Conservation (phyloP, 2,888 invertebrate genomes). For the Andrena fulva region DNA sequence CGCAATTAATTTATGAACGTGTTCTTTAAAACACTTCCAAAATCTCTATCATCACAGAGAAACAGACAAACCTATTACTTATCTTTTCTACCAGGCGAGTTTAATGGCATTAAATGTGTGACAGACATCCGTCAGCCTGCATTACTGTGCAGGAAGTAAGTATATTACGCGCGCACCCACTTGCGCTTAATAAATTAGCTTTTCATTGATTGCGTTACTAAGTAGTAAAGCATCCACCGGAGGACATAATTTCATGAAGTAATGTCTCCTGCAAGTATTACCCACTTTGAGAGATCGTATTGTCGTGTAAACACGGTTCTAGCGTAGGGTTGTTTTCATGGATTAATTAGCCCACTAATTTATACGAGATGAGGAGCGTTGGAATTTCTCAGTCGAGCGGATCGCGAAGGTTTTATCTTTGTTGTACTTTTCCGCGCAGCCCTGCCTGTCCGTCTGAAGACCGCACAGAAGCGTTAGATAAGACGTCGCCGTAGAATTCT, state of each 20-base stretch:
- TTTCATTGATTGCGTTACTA: background rate
- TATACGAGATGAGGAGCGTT: background rate
- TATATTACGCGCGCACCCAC: background rate
- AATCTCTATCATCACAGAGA: too few relatives aligned
- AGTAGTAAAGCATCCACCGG: background rate
- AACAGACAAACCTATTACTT: too few relatives aligned
- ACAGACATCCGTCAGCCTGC: background rate
- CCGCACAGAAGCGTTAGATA: constrained; percentile 6
- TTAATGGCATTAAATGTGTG: background rate
- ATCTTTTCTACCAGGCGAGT: too few relatives aligned
- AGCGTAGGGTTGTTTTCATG: background rate
- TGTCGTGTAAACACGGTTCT: background rate
- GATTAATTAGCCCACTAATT: constrained; percentile 25
- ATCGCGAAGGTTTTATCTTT: constrained; percentile 26
- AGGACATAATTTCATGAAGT: background rate
- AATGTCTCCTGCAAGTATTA: background rate
- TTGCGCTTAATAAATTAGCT: background rate
- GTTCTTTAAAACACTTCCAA: too few relatives aligned
- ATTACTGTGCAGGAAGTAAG: background rate
- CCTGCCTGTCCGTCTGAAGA: background rate
- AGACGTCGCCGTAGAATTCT: constrained; percentile 21
- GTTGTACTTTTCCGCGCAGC: constrained; percentile 15
- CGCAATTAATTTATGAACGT: too few relatives aligned
- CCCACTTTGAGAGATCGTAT: background rate
- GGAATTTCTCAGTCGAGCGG: constrained; percentile 22